Evolutionary conservation across 2,888 invertebrate genomes (phyloP).

Genomic region (Hedya salicella): DNA sequence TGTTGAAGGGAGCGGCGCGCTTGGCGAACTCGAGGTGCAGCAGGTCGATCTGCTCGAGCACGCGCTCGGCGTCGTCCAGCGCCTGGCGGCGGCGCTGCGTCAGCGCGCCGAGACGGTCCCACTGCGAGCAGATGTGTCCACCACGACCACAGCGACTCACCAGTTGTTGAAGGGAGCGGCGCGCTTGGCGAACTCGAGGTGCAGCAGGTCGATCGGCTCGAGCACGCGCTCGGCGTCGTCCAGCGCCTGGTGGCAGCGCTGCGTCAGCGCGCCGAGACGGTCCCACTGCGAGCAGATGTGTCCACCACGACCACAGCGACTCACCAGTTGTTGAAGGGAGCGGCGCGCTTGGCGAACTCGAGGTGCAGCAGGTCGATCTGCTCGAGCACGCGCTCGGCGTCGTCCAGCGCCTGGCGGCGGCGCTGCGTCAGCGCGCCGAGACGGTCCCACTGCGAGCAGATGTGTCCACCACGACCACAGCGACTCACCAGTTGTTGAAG

Average conservation of each 20-base stretch:
- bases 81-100: background rate
- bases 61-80: background rate
- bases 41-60: background rate
- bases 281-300: too few relatives aligned
- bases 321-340: slow-evolving; percentile 62
- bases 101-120: too few relatives aligned
- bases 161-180: slow-evolving; percentile 86
- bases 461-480: background rate
- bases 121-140: too few relatives aligned
- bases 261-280: too few relatives aligned
- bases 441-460: too few relatives aligned
- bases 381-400: slow-evolving; percentile 84
- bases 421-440: too few relatives aligned
- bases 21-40: slow-evolving; percentile 96
- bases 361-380: slow-evolving; percentile 93
- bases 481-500: slow-evolving; percentile 91
- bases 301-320: background rate
- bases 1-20: slow-evolving; percentile 89
- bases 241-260: background rate
- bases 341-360: slow-evolving; percentile 99
- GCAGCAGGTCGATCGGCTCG: slow-evolving; percentile 89
- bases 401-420: background rate
- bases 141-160: background rate
- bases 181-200: slow-evolving; percentile 99
- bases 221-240: slow-evolving; percentile 84